phyloP scores from a whole-genome alignment of 30 jellyfish, hydroid and myxozoan genomes.

The Chrysaora quinquecirrha region DNA sequence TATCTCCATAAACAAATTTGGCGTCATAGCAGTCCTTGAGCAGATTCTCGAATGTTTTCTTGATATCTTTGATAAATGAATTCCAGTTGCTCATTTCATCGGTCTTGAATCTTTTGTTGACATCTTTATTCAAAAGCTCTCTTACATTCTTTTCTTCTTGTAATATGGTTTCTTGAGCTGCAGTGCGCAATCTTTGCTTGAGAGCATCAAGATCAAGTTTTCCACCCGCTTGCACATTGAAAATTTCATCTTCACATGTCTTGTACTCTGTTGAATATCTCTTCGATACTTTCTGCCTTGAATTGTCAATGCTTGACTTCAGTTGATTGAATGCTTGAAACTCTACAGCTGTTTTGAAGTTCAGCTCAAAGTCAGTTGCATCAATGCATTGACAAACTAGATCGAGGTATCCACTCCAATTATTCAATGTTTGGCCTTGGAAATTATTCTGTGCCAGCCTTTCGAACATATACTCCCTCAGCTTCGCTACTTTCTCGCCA shows the following conservation, averaged over 20 bases:
- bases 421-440: slow-evolving; percentile 1
- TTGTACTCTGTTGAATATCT: too few species aligned
- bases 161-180: neutral
- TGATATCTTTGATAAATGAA: too few species aligned
- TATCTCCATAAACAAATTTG: too few species aligned
- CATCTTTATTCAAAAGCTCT: too few species aligned
- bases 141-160: too few species aligned
- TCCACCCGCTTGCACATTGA: neutral
- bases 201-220: too few species aligned
- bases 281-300: too few species aligned
- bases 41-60: too few species aligned
- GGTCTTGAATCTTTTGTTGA: slow-evolving; percentile 1
- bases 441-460: neutral
- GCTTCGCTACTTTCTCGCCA: neutral
- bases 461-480: neutral
- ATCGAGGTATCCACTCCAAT: neutral
- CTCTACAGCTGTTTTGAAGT: too few species aligned
- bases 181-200: slow-evolving; percentile 7
- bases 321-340: slow-evolving; percentile 1
- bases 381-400: too few species aligned
- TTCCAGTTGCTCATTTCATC: too few species aligned
- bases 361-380: too few species aligned
- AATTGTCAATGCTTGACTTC: neutral
- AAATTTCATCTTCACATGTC: neutral
- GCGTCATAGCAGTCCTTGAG: slow-evolving; percentile 3